Conservation (phyloP, 2,113 vertebrate species). For the Neofelis nebulosa region DNA sequence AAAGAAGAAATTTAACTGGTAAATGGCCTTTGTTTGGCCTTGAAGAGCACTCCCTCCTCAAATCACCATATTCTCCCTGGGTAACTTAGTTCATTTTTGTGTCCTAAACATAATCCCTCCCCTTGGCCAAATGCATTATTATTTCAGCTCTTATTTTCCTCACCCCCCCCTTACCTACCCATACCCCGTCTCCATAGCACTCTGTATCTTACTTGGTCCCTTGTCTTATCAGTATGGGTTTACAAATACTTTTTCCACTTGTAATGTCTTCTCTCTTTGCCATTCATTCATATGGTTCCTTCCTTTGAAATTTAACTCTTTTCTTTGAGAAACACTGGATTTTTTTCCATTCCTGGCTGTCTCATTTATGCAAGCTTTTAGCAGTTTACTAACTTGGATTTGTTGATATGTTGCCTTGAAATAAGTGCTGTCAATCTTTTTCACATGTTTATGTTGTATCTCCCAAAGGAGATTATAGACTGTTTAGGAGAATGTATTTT, state of each 20-base stretch:
- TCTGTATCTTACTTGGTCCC: neutral
- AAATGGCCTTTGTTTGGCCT: neutral
- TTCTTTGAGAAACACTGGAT: neutral
- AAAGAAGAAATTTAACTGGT: constrained; percentile 16
- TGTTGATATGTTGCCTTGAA: constrained; percentile 28
- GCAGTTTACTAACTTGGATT: constrained; percentile 17
- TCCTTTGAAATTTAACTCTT: constrained; percentile 1
- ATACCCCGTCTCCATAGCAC: neutral
- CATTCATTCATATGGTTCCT: neutral
- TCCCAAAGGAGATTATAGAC: constrained; percentile 22
- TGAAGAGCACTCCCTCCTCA: neutral
- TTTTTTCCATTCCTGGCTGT: neutral
- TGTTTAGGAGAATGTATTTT: constrained; percentile 21
- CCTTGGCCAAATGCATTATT: neutral
- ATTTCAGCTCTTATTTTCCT: neutral
- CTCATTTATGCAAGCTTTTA: neutral
- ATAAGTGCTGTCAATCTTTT: neutral
- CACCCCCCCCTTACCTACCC: neutral
- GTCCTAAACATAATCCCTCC: neutral
- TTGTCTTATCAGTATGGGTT: neutral
- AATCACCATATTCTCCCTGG: neutral
- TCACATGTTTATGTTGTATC: neutral
- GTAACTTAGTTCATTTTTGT: neutral
- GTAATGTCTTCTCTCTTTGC: neutral
- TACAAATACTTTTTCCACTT: neutral